These are phyloP conservation scores for Pristionchus mayeri DNA, from an alignment of 2,888 invertebrate species.

Conservation along the genomic window DNA sequence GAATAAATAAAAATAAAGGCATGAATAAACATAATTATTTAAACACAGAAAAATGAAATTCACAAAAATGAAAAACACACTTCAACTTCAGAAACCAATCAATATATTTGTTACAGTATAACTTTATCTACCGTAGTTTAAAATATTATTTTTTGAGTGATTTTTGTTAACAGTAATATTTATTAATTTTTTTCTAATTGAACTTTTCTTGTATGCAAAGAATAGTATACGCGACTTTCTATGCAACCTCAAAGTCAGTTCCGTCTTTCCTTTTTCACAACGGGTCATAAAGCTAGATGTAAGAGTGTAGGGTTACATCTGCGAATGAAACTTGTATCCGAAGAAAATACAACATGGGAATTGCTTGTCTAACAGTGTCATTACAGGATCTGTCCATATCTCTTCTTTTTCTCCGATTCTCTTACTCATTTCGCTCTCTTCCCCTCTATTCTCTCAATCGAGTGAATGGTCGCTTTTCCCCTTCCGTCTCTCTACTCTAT, in stretches of 20 bases:
- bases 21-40: too few relatives aligned
- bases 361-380: background rate
- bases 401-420: constrained; percentile 7
- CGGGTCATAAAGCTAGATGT: background rate
- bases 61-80: too few relatives aligned
- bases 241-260: background rate
- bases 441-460: constrained; percentile 24
- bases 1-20: too few relatives aligned
- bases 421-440: constrained; percentile 42
- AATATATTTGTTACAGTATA: too few relatives aligned
- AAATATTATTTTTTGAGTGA: too few relatives aligned
- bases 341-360: background rate
- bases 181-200: too few relatives aligned
- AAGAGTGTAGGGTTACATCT: background rate
- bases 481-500: constrained; percentile 38
- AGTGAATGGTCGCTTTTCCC: constrained; percentile 39
- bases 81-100: too few relatives aligned
- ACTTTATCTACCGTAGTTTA: too few relatives aligned
- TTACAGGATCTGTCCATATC: background rate
- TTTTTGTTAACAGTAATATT: too few relatives aligned
- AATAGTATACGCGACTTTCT: too few relatives aligned
- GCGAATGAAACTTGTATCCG: background rate
- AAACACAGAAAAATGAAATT: too few relatives aligned
- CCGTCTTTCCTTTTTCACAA: background rate
- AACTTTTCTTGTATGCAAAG: too few relatives aligned